Conservation (phyloP, 2,888 invertebrate species). For the Leistus spinibarbis region DNA sequence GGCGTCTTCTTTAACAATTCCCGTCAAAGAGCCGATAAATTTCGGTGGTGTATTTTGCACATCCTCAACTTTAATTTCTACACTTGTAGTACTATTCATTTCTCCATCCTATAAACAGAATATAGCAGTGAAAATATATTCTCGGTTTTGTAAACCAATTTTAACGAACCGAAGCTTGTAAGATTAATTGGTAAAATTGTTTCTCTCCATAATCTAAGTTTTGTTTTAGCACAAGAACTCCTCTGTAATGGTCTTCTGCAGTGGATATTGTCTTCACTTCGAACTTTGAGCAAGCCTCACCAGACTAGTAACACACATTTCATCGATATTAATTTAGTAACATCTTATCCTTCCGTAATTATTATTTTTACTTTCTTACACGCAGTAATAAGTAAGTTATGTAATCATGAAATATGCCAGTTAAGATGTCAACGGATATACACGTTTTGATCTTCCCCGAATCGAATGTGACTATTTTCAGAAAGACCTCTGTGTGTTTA, state of each 20-base stretch:
- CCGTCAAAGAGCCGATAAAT: constrained; percentile 80
- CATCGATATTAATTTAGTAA: neutral
- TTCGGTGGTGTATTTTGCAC: constrained; percentile 87
- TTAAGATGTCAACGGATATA: too few species aligned
- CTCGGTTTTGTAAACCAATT: neutral
- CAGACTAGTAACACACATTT: constrained; percentile 61
- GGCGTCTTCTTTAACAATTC: constrained; percentile 80
- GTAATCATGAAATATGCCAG: too few species aligned
- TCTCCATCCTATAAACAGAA: constrained; percentile 71
- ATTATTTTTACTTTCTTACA: too few species aligned
- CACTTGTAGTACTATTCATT: constrained; percentile 72
- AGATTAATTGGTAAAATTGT: constrained; percentile 76
- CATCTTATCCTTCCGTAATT: too few species aligned
- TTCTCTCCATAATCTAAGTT: constrained; percentile 78
- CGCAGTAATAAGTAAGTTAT: too few species aligned
- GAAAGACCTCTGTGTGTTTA: too few species aligned
- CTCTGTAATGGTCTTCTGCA: constrained; percentile 72
- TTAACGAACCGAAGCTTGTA: constrained; percentile 74
- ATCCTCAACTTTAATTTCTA: constrained; percentile 80
- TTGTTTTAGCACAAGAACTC: constrained; percentile 72
- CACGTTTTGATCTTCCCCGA: too few species aligned
- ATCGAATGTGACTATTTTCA: too few species aligned
- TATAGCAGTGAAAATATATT: neutral
- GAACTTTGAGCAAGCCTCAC: constrained; percentile 75
- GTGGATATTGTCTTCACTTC: constrained; percentile 67